Conservation (phyloP, 2,888 invertebrate species). For the Hirtodrosophila confusa region DNA sequence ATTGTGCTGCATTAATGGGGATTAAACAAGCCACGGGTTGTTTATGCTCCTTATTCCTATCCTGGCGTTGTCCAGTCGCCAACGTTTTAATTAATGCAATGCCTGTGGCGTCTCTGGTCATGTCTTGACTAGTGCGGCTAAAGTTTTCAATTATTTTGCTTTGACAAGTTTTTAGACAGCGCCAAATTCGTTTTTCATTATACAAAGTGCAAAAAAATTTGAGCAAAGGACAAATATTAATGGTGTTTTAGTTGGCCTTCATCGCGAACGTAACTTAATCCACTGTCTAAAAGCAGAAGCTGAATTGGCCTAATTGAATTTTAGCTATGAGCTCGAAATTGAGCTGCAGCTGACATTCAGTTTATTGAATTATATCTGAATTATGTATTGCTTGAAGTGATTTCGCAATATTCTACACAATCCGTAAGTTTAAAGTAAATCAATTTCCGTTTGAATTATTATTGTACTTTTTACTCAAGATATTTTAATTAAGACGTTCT, state of each 20-base stretch:
- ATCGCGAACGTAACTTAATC: conserved; percentile 12
- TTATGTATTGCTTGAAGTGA: neutral
- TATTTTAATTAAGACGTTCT: neutral
- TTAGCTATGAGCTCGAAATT: neutral
- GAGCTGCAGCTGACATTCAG: conserved; percentile 40
- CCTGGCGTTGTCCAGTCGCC: conserved; percentile 3
- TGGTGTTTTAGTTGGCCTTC: conserved; percentile 35
- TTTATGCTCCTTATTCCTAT: conserved; percentile 1
- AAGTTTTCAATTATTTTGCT: conserved; percentile 73
- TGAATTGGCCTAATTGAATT: conserved; percentile 49
- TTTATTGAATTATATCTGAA: conserved; percentile 25
- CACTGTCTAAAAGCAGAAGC: neutral
- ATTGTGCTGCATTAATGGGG: conserved; percentile 58
- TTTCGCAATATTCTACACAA: neutral
- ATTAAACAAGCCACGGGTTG: conserved; percentile 11
- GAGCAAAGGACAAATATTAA: conserved; percentile 57
- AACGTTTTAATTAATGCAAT: conserved; percentile 53
- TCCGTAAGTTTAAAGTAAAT: neutral
- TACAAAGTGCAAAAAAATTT: conserved; percentile 33
- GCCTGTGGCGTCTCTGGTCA: conserved; percentile 36
- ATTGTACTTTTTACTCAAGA: neutral
- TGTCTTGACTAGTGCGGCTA: conserved; percentile 24
- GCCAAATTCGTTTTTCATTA: conserved; percentile 39
- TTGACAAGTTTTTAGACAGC: conserved; percentile 50
- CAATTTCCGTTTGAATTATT: neutral